Conservation (phyloP, 2,888 invertebrate species). For the Hedychridium roseum region DNA sequence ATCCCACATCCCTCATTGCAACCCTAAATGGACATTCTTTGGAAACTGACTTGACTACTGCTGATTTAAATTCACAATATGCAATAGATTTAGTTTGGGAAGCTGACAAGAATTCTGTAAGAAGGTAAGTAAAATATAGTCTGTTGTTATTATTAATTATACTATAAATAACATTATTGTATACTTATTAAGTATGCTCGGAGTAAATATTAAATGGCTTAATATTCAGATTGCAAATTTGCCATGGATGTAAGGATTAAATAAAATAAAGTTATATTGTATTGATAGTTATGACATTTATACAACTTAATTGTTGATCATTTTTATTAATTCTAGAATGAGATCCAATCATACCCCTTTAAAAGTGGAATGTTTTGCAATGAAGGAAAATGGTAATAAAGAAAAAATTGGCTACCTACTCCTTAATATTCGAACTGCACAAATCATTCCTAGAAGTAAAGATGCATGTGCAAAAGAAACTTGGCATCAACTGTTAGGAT, state of each 20-base stretch:
- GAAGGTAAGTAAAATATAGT: constrained; percentile 66
- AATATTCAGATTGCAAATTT: too few relatives aligned
- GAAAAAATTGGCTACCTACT: constrained; percentile 76
- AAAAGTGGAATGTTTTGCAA: constrained; percentile 74
- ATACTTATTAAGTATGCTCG: too few relatives aligned
- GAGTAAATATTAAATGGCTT: too few relatives aligned
- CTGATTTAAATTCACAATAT: constrained; percentile 71
- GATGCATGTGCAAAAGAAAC: constrained; percentile 51
- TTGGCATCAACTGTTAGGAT: constrained; percentile 60
- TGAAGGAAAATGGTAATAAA: constrained; percentile 67
- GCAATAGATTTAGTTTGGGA: constrained; percentile 83
- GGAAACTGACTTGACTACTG: constrained; percentile 73
- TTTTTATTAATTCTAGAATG: constrained; percentile 73
- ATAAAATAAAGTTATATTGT: background rate
- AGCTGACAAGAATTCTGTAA: constrained; percentile 74
- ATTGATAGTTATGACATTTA: too few relatives aligned
- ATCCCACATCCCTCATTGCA: constrained; percentile 69
- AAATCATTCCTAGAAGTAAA: constrained; percentile 69
- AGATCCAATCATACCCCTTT: constrained; percentile 77
- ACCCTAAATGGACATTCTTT: constrained; percentile 73
- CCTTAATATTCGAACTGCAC: constrained; percentile 75
- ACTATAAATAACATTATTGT: too few relatives aligned
- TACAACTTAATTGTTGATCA: background rate
- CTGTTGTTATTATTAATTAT: constrained; percentile 4
- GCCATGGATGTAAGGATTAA: too few relatives aligned